A percentile compares a stretch with the other conserved stretches of the same genome.
These are phyloP conservation scores for Mesaphorura yosii DNA, from an alignment of 1,140 invertebrate genomes.

Conservation along the genomic window DNA sequence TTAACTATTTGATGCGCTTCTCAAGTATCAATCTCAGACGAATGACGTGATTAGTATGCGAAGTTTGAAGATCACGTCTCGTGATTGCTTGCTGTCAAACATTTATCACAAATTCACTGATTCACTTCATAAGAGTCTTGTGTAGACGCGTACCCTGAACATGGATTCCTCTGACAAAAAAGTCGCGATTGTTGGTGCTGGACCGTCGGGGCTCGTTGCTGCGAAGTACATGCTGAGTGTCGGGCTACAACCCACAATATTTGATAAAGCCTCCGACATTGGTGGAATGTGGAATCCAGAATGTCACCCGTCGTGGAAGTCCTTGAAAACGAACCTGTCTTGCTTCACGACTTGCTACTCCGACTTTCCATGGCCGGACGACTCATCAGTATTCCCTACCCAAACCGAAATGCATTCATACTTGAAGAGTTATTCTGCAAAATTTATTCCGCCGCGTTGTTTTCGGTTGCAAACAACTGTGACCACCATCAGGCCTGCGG, in stretches of 20 bases:
- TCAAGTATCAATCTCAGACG: too few relatives aligned
- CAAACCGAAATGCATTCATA: not conserved
- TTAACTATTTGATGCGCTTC: too few relatives aligned
- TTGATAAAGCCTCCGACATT: not conserved
- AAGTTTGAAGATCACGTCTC: too few relatives aligned
- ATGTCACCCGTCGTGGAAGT: not conserved
- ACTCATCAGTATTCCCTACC: not conserved
- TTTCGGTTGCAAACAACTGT: not conserved
- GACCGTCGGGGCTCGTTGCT: not conserved
- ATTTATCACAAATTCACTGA: too few relatives aligned
- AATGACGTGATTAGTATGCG: too few relatives aligned
- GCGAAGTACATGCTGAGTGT: not conserved
- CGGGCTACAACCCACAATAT: not conserved
- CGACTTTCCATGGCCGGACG: not conserved
- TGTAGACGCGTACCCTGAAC: too few relatives aligned
- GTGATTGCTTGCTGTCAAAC: too few relatives aligned
- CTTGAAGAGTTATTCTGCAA: not conserved
- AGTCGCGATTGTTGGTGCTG: not conserved
- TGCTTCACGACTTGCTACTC: not conserved
- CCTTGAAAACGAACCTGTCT: conserved; percentile 1
- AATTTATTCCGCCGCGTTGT: not conserved
- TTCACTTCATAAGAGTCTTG: too few relatives aligned
- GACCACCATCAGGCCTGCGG: not conserved
- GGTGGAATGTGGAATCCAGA: conserved; percentile 6
- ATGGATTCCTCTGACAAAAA: too few relatives aligned